Evolutionary conservation across 2,888 invertebrate species (phyloP).

Genomic region (Enchytraeus crypticus): DNA sequence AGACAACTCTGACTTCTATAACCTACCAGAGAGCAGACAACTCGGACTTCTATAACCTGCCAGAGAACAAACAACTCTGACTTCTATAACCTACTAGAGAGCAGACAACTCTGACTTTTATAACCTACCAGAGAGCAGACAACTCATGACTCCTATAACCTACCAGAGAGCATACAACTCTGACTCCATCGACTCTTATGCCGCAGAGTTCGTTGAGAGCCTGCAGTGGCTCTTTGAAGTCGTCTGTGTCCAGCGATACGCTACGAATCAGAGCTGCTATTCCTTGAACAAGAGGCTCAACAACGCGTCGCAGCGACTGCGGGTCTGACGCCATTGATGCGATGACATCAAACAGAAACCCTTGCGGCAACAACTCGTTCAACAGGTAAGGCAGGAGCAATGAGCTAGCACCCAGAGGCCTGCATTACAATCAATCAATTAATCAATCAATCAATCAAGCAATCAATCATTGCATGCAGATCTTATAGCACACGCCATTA

Average conservation of each 20-base stretch:
- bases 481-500: too few species aligned
- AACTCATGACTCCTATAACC: conserved; percentile 27
- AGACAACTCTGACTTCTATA: too few species aligned
- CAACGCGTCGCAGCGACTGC: not conserved
- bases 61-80: too few species aligned
- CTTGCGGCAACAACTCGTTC: not conserved
- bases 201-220: conserved; percentile 72
- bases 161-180: not conserved
- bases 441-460: not conserved
- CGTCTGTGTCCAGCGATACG: conserved; percentile 62
- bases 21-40: too few species aligned
- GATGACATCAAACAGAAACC: not conserved
- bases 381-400: not conserved
- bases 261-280: conserved; percentile 62
- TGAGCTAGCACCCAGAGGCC: not conserved
- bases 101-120: too few species aligned
- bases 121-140: not conserved
- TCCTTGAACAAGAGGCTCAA: conserved; percentile 63
- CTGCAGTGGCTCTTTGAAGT: conserved; percentile 57
- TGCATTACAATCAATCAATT: not conserved
- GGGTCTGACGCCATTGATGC: not conserved
- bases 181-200: conserved; percentile 57
- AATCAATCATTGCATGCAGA: not conserved
- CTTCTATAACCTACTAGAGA: too few species aligned
- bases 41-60: too few species aligned